Percentiles rank a stretch among this genome's conserved stretches.
phyloP scores from a whole-genome alignment of 2,113 vertebrate genomes.

The Trichechus manatus region DNA sequence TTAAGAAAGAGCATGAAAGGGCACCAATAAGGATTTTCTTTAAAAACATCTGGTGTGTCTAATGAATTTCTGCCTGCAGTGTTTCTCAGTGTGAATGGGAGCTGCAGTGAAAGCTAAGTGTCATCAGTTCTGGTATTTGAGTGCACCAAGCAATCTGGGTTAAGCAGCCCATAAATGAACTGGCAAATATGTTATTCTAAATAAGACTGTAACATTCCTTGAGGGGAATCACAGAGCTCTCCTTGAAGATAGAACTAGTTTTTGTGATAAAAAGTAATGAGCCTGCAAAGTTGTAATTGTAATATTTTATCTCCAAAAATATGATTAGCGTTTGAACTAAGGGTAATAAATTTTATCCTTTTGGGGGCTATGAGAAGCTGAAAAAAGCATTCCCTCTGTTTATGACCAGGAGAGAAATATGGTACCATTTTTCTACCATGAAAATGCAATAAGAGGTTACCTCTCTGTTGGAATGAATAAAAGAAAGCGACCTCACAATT shows the following conservation, averaged over 20 bases:
- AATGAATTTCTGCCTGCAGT: constrained; percentile 28
- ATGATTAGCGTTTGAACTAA: constrained; percentile 39
- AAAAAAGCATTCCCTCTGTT: neutral
- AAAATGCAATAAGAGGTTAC: neutral
- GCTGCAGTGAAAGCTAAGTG: neutral
- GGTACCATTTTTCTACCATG: neutral
- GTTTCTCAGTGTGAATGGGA: constrained; percentile 20
- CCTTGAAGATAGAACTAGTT: constrained; percentile 9
- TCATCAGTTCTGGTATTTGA: neutral
- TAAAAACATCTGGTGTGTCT: neutral
- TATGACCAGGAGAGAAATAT: constrained; percentile 14
- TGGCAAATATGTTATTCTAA: constrained; percentile 41
- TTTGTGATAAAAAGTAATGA: constrained; percentile 56
- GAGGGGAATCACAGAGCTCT: constrained; percentile 27
- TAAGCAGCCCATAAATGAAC: neutral
- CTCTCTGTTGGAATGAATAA: neutral
- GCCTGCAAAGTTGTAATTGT: constrained; percentile 31
- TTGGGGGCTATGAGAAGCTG: neutral
- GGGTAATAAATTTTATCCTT: neutral
- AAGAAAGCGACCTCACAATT: neutral
- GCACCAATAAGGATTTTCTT: neutral
- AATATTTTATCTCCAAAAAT: constrained; percentile 60
- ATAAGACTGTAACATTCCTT: neutral
- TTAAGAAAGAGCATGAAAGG: constrained; percentile 53
- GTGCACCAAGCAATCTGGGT: neutral